phyloP scores from a whole-genome alignment of 2,797 vertebrate species.

The Hafferia zeledoni region DNA sequence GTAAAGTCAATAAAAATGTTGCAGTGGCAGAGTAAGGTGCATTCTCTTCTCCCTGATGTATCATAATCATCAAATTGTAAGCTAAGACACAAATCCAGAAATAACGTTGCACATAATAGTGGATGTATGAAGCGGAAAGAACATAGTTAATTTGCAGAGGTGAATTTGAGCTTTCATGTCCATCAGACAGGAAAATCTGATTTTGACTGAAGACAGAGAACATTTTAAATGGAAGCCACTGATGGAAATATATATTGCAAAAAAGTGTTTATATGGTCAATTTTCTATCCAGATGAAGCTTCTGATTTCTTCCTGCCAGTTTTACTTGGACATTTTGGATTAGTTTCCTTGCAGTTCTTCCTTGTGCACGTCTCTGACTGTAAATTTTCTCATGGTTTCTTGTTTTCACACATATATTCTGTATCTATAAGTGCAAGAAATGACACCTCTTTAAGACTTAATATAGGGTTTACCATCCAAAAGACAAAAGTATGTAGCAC shows the following conservation, averaged over 20 bases:
- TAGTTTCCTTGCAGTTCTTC: neutral
- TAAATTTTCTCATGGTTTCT: constrained; percentile 1
- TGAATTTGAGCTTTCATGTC: constrained; percentile 60
- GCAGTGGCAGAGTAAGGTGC: constrained; percentile 17
- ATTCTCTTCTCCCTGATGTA: constrained; percentile 38
- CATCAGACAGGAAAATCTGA: constrained; percentile 68
- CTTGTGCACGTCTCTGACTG: neutral
- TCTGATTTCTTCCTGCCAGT: constrained; percentile 15
- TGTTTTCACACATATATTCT: constrained; percentile 5
- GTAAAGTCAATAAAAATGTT: constrained; percentile 45
- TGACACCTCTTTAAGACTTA: neutral
- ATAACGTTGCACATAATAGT: constrained; percentile 41
- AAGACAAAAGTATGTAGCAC: neutral
- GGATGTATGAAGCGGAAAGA: constrained; percentile 64
- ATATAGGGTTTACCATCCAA: neutral
- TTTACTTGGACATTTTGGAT: neutral
- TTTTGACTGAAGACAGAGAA: constrained; percentile 39
- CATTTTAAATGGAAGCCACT: neutral
- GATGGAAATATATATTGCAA: neutral
- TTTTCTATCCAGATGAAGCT: constrained; percentile 29
- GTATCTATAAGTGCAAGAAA: neutral
- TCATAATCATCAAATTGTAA: constrained; percentile 51
- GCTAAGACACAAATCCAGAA: constrained; percentile 51
- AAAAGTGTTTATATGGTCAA: neutral
- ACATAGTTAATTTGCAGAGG: constrained; percentile 59